Conservation (phyloP, 2,113 vertebrate species). For the Sphyrna mokarran region DNA sequence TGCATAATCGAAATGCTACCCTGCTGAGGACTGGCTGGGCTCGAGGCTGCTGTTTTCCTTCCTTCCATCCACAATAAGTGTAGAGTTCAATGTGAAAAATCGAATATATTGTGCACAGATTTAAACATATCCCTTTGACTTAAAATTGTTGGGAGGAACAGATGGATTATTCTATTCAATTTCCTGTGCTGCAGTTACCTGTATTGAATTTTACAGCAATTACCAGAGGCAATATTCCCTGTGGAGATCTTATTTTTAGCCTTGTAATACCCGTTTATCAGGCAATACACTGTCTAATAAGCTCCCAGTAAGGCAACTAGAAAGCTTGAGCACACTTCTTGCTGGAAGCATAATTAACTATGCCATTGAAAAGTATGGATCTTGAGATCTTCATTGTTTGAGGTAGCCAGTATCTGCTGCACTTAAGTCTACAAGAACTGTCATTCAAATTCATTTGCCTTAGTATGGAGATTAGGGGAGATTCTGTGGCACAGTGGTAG, state of each 20-base stretch:
- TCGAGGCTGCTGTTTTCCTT: neutral
- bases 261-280: neutral
- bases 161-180: neutral
- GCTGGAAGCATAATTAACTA: neutral
- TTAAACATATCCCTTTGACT: neutral
- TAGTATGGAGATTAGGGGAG: neutral
- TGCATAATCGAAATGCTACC: neutral
- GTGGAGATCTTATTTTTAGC: neutral
- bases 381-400: neutral
- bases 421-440: neutral
- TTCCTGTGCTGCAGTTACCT: neutral
- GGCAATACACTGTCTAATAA: neutral
- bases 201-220: neutral
- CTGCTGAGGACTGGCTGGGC: neutral
- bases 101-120: neutral
- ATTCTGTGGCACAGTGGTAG: too few relatives aligned
- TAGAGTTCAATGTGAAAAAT: neutral
- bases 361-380: too few relatives aligned
- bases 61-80: neutral
- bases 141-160: neutral
- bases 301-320: neutral
- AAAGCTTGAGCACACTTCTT: neutral
- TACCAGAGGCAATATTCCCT: neutral
- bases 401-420: neutral
- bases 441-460: neutral